Evolutionary conservation across 2,113 vertebrate genomes (phyloP).

Genomic region (Ellobius talpinus): DNA sequence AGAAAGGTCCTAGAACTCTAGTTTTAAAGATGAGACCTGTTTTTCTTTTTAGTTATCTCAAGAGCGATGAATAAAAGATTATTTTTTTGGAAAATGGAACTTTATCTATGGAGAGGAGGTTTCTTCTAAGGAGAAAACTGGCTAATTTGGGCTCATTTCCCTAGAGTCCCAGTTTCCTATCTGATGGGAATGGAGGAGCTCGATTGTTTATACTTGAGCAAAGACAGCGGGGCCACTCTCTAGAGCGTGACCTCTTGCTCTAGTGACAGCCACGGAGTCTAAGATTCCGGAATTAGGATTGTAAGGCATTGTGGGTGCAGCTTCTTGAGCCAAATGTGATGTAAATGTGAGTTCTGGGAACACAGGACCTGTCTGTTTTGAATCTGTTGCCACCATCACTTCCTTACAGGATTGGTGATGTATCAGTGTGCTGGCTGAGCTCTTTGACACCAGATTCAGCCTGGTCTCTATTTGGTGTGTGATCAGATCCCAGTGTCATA

Average conservation of each 20-base stretch:
- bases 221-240: constrained; percentile 60
- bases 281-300: constrained; percentile 27
- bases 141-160: constrained; percentile 74
- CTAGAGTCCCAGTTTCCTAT: constrained; percentile 72
- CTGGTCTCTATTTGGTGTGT: background rate
- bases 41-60: constrained; percentile 38
- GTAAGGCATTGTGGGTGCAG: background rate
- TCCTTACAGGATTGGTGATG: background rate
- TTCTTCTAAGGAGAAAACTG: constrained; percentile 57
- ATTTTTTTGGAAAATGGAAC: constrained; percentile 64
- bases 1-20: constrained; percentile 58
- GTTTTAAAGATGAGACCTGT: constrained; percentile 19
- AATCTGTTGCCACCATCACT: background rate
- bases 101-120: constrained; percentile 55
- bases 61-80: constrained; percentile 46
- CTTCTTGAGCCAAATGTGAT: constrained; percentile 2
- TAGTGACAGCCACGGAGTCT: background rate
- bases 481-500: background rate
- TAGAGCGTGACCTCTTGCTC: constrained; percentile 49
- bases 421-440: background rate
- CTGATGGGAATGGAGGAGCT: constrained; percentile 66
- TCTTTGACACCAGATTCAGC: background rate
- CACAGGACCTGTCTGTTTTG: background rate
- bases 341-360: constrained; percentile 10
- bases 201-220: constrained; percentile 65